Conservation (phyloP, 2,888 invertebrate species). For the Dichetophora obliterata region DNA sequence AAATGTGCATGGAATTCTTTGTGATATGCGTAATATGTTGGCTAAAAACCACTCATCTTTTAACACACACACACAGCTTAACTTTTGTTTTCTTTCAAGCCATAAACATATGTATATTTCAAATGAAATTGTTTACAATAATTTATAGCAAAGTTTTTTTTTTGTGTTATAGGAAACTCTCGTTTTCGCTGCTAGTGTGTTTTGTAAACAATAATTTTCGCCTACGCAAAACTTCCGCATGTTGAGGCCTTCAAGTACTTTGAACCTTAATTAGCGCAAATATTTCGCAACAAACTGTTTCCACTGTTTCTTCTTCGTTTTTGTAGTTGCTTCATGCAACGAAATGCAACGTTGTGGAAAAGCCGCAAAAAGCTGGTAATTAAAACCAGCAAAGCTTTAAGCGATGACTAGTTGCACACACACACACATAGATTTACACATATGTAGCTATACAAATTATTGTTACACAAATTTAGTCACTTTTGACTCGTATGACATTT, state of each 20-base stretch:
- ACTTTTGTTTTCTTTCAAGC: too few species aligned
- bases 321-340: not conserved
- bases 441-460: too few species aligned
- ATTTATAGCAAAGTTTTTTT: too few species aligned
- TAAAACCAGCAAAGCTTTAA: not conserved
- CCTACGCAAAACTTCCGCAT: constrained; percentile 7
- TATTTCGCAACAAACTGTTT: not conserved
- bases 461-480: too few species aligned
- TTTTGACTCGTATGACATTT: too few species aligned
- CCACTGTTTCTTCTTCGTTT: not conserved
- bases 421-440: too few species aligned
- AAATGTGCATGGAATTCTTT: too few species aligned
- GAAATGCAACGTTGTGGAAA: constrained; percentile 1
- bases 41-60: too few species aligned
- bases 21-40: too few species aligned
- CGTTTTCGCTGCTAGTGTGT: not conserved
- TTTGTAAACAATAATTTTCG: not conserved
- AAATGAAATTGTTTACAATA: too few species aligned
- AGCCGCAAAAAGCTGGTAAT: not conserved
- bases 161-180: not conserved
- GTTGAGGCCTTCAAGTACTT: not conserved
- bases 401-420: not conserved
- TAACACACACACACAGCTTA: too few species aligned
- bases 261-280: constrained; percentile 28
- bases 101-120: too few species aligned